phyloP scores from a whole-genome alignment of 1,140 invertebrate species.

The Maniola jurtina region DNA sequence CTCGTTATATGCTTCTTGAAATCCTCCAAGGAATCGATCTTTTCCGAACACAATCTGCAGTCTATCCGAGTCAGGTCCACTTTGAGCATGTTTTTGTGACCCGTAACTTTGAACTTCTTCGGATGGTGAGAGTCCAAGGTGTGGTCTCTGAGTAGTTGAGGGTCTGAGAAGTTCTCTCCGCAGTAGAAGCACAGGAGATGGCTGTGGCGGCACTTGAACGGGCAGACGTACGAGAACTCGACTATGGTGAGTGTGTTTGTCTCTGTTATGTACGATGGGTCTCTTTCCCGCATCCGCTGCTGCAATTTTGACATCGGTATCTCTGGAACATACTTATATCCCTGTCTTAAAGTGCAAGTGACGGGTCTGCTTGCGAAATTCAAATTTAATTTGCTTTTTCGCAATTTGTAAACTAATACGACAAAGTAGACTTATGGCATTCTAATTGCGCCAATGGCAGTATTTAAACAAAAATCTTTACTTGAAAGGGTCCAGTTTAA shows the following conservation, averaged over 20 bases:
- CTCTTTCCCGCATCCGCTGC: slow-evolving; percentile 57
- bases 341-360: too few species aligned
- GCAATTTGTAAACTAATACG: too few species aligned
- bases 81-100: slow-evolving; percentile 66
- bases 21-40: slow-evolving; percentile 49
- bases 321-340: slow-evolving; percentile 45
- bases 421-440: too few species aligned
- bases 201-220: slow-evolving; percentile 68
- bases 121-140: slow-evolving; percentile 47
- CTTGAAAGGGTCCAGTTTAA: too few species aligned
- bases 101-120: slow-evolving; percentile 61
- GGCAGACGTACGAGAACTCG: slow-evolving; percentile 61
- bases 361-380: too few species aligned
- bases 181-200: slow-evolving; percentile 67
- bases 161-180: slow-evolving; percentile 50
- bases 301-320: slow-evolving; percentile 61
- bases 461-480: too few species aligned
- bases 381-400: too few species aligned
- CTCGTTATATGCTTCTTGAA: slow-evolving; percentile 54
- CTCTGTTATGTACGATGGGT: slow-evolving; percentile 58
- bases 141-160: slow-evolving; percentile 43
- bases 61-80: slow-evolving; percentile 62
- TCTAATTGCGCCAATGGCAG: too few species aligned
- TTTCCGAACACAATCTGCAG: slow-evolving; percentile 49
- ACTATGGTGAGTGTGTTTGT: slow-evolving; percentile 63